Evolutionary conservation across 2,797 vertebrate species (phyloP).

Genomic region (Enteromius mattozi): DNA sequence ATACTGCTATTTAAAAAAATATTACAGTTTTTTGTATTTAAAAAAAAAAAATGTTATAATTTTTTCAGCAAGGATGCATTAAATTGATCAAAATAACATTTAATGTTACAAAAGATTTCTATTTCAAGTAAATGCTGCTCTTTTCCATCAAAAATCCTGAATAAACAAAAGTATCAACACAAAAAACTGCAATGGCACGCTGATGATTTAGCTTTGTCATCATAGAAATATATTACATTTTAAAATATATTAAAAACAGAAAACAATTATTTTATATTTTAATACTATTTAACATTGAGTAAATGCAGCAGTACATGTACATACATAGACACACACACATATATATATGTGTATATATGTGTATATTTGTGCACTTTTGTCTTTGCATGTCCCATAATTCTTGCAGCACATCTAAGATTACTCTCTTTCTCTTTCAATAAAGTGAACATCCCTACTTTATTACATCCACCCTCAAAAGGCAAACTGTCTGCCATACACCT

Average conservation of each 20-base stretch:
- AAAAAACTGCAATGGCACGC: no score
- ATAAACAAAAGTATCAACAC: no score
- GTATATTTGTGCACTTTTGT: not conserved
- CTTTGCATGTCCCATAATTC: not conserved
- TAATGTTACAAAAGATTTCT: not conserved
- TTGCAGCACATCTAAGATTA: not conserved
- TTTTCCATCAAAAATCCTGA: no score
- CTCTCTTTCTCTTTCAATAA: slow-evolving; percentile 10
- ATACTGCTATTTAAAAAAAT: not conserved
- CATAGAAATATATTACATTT: no score
- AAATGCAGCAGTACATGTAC: no score
- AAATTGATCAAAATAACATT: not conserved
- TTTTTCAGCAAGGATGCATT: not conserved
- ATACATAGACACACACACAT: no score
- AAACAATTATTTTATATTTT: no score
- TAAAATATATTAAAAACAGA: no score
- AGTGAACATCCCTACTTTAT: slow-evolving; percentile 31
- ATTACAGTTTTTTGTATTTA: no score
- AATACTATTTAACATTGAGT: no score
- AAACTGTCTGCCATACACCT: slow-evolving; percentile 10
- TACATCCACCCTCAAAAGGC: slow-evolving; percentile 25
- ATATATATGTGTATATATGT: not conserved
- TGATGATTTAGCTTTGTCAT: no score
- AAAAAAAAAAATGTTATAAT: no score
- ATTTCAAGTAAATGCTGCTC: not conserved